Base-by-base conservation (phyloP, 2,888 invertebrate species). In the Gisinianus flammeolus region DNA sequence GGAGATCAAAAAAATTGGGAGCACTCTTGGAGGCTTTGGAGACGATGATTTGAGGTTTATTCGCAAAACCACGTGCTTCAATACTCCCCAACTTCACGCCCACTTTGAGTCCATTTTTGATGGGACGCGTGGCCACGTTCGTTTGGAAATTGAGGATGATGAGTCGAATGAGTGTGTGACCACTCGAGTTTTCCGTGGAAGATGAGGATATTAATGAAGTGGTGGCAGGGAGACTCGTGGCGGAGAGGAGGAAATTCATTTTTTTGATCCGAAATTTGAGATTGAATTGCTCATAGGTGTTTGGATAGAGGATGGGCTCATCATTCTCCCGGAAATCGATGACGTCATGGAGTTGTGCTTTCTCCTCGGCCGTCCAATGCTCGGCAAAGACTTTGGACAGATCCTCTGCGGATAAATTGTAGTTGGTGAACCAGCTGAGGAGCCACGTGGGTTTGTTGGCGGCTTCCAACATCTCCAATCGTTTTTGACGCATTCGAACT, bases 291-390 rank as follows among this genome's bases (percentile, higher is more conserved):
- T 94, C 93, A 87, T 93, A 98, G 78, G 90, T 89, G 24, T 89
- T 88, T 0, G 95, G 95, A 85, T 92, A 89, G 84, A 91, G 90
- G 0, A 92, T 87, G 0, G 93, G 92, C 0, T 90, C 89, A 0
- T 91, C 90, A 87, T 94, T 94, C 87, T 98, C 94, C 85, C 95
- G 93, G 88, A 98, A 99, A 85, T 95, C 98, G 86, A 99, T 98
- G 1, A 98, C 98, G 81, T 93, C 91, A 88, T 94, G 98, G 24
- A 99, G 88, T 86, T 97, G 96, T 30, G 91, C 90, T 87, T 98
- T 98, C 87, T 99, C 99, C 0, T 94, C 95, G 0, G 92, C 86
- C 0, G 95, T 96, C 95, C 98, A 96, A n/a, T 94, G 96, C 81
- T 93, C 93, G 86, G 96, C 93, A 87, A 98, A 93, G 87, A 96